Evolutionary conservation across 1,140 invertebrate genomes (phyloP), one percentile per base, ranked within the genome.

Genomic region (Brachionus calyciflorus): DNA sequence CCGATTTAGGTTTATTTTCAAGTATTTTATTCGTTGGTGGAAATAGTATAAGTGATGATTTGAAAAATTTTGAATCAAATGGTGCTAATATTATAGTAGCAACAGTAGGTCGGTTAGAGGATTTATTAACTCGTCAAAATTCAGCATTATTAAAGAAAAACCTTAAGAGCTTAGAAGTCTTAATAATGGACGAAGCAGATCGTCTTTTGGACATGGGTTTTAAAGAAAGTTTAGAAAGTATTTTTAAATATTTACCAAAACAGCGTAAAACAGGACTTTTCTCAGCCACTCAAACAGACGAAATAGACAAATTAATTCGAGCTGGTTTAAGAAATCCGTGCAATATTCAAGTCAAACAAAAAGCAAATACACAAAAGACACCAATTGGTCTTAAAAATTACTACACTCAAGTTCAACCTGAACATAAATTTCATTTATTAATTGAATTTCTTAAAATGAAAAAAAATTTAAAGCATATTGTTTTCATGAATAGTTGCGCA

Each of bases 101-200:
- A 48, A 98, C 95, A 14, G 94, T 94, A 10, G 95, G 95, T 0
- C 85, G 94, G 79, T 85, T 98, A n/a, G 90, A 92, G 82, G 93
- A 96, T 85, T 83, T 98, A 57, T 86, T 98, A 44, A 88, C 88
- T 87, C 83, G 88, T 85, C 80, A 80, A 48, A 68, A 77, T 33
- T 80, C 79, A 84, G 84, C 89, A 5, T 90, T 90, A 82, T 84
- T 93, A 78, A 85, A 88, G 14, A 80, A 82, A 19, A 86, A 88
- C 77, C 86, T 92, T 2, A 93, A 92, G 84, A 88, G 88, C 78
- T 84, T 93, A 90, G 95, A 98, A 87, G 86, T 99, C 49, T 81
- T 99, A 17, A 89, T 99, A 10, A 85, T 99, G 53, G 97, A 99
- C 86, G 97, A 99, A 88, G 96, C 96, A 10, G 97, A 99, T 86